Conservation (phyloP, 2,113 vertebrate species). For the Fregetta grallaria region DNA sequence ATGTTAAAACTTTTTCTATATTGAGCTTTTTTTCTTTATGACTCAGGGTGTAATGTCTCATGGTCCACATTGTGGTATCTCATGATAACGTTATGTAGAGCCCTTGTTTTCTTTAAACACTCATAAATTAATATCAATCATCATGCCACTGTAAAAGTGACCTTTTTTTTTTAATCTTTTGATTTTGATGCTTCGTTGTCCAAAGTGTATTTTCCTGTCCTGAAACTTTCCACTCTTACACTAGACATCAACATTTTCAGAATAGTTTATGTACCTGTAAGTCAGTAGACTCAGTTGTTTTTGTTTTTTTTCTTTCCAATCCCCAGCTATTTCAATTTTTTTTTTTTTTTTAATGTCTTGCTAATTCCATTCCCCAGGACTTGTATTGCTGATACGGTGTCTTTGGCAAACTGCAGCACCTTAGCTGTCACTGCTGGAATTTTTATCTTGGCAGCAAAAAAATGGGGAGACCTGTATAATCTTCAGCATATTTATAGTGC, state of each 20-base stretch:
- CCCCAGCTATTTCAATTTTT: background rate
- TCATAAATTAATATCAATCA: background rate
- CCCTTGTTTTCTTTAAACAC: background rate
- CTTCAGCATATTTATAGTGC: background rate
- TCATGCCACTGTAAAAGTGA: background rate
- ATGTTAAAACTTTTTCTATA: accelerated
- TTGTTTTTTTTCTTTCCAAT: background rate
- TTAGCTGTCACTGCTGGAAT: background rate
- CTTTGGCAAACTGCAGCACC: background rate
- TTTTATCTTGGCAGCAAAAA: background rate
- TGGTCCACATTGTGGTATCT: accelerated
- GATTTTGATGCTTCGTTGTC: background rate
- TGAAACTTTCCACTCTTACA: background rate
- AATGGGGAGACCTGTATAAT: background rate
- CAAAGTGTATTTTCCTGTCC: background rate
- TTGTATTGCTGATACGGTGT: accelerated
- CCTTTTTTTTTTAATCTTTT: background rate
- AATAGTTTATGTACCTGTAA: background rate
- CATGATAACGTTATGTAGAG: background rate
- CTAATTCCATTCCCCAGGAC: background rate
- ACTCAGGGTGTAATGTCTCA: background rate
- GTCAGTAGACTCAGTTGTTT: background rate
- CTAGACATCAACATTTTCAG: background rate
- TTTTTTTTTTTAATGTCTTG: background rate
- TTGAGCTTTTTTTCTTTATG: background rate